These are phyloP conservation scores for Chromobotia macracanthus DNA, from an alignment of 2,797 vertebrate species.

Conservation along the genomic window DNA sequence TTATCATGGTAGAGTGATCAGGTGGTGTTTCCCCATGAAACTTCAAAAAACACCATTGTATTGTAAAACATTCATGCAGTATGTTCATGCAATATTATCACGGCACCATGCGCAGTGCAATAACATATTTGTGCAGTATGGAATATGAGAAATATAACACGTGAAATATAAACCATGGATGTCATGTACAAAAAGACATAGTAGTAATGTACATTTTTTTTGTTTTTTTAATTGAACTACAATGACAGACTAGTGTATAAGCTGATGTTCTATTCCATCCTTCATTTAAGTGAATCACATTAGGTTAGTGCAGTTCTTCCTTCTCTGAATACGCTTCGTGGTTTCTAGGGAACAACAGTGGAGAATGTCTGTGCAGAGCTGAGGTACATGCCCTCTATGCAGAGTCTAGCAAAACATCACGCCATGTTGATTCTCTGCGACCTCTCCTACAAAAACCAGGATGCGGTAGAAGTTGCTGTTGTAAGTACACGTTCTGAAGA, in stretches of 20 bases:
- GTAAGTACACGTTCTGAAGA: conserved; percentile 77
- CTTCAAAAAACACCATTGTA: too few species aligned
- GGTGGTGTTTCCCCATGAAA: not conserved
- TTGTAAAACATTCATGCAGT: too few species aligned
- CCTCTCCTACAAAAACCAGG: conserved; percentile 80
- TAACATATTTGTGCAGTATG: too few species aligned
- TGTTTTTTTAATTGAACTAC: too few species aligned
- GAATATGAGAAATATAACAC: too few species aligned
- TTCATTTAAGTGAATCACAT: not conserved
- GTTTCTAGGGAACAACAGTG: conserved; percentile 89
- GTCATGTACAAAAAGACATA: too few species aligned
- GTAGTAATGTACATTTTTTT: too few species aligned
- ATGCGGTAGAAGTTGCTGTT: conserved; percentile 90
- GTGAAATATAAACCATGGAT: too few species aligned
- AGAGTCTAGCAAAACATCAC: conserved; percentile 83
- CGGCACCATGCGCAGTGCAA: too few species aligned
- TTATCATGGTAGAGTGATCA: not conserved
- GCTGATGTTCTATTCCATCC: not conserved
- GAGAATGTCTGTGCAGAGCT: conserved; percentile 93
- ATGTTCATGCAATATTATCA: too few species aligned
- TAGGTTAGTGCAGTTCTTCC: not conserved
- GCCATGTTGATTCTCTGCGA: conserved; percentile 89
- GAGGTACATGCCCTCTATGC: conserved; percentile 85
- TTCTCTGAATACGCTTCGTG: not conserved
- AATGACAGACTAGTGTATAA: not conserved